Evolutionary conservation across 37 sponge, comb jelly and placozoan genomes (phyloP), one percentile per base, ranked within the genome.

Genomic region (Dysidea cf. avara): DNA sequence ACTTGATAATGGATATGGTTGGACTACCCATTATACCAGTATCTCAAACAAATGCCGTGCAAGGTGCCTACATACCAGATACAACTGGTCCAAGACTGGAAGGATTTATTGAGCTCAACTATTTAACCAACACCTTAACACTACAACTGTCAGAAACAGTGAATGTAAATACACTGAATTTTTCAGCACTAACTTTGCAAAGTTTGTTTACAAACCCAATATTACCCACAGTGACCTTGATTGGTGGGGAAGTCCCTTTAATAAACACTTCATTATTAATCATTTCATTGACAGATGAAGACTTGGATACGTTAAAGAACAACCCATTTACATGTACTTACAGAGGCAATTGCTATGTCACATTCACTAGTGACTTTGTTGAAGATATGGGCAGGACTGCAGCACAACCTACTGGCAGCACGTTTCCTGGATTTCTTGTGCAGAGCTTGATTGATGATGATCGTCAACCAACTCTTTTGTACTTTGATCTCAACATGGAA

Each of bases 301-400:
- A 87, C 39, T 25, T 95, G 38, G 88, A 88, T 71, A 12, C 68
- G 13, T 36, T 95, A 55, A 90, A 95, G 74, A 67, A 72, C 12
- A 66, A 68, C 13, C 21, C 49, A 9, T 50, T 73, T 47, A 85
- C 87, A 50, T 95, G 96, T 53, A 60, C 68, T 34, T 73, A 83
- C 69, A 71, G 87, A 62, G 96, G 96, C 1, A 84, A 87, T 59
- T 95, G 96, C 56, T 95, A 95, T 39, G 55, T 90, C 22, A 47
- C 58, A 28, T 87, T 95, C 54, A 77, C 78, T 11, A 38, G 46
- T 7, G 66, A 43, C 7, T 65, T 95, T 25, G 84, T 87, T 33
- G 56, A 50, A n/a, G 96, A 95, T 62, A 87, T 90, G 87, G 77
- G 77, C 46, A 62, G 64, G 12, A 87, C 84, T 53, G 35, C 32